Base-by-base conservation (phyloP, 1,140 invertebrate species). In the Sitobion miscanthi region DNA sequence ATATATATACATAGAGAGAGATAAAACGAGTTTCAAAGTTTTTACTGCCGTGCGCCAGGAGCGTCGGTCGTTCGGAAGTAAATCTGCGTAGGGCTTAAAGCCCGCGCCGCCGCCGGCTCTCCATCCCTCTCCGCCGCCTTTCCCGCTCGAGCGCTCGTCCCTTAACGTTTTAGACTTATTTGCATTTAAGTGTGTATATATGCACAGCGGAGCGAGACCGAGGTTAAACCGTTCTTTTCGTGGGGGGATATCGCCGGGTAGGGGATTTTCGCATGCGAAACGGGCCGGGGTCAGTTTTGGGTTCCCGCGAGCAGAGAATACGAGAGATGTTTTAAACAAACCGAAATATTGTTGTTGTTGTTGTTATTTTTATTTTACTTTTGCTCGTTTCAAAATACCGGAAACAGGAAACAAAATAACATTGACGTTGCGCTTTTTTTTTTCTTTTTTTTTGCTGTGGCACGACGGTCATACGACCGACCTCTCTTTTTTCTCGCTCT, bases 101-200 rank as follows among this genome's bases (percentile, higher is more conserved):
- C 83, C 83, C 4, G 23, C 83, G 23, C 83, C 38, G 21, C 83
- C 38, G 7, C 23, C 82, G 82, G 7, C 38, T 30, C 25, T n/a
- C 62, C 86, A 8, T 45, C n/a, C 49, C 17, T 52, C 47, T 17
- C 35, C 49, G 38, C 49, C 30, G 2, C 35, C n/a, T 0, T 21
- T 5, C 20, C 35, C n/a, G 17, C 21, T 88, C 20, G 0, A 49
- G n/a, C n/a, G 52, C 7, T 23, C 9, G 47, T 52, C 86, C 86
- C 47, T 88, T 52, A 52, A 88, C 87, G 87, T 89, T 89, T 89
- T 89, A 89, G 87, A 35, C 87, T 89, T 89, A 89, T 89, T 89
- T 89, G 49, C 87, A 89, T 89, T 89, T 88, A 88, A 89, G 87
- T 54, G 49, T 35, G n/a, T 87, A 88, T 47, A 47, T 45, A 47